Conservation (phyloP, 2,113 vertebrate genomes). For the Elgaria multicarinata region DNA sequence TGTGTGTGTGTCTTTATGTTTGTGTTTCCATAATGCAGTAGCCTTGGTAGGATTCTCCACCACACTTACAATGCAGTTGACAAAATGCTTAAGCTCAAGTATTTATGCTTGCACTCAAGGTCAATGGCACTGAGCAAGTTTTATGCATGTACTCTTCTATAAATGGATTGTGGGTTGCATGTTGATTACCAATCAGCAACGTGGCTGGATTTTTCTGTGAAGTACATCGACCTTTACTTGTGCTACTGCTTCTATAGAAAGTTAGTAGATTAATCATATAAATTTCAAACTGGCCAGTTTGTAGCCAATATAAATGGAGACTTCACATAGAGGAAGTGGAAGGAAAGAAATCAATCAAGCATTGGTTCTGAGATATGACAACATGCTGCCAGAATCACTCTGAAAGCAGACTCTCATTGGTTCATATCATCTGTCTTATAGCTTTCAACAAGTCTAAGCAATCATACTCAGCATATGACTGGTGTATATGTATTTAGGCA, state of each 20-base stretch:
- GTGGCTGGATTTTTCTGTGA: not conserved
- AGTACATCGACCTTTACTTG: not conserved
- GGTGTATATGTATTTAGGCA: not conserved
- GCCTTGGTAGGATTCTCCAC: not conserved
- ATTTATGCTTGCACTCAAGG: constrained; percentile 17
- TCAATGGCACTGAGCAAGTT: constrained; percentile 4
- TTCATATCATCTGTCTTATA: not conserved
- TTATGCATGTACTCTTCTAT: not conserved
- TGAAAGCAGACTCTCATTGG: not conserved
- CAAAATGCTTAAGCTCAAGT: not conserved
- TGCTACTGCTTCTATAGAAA: not conserved
- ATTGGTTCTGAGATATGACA: not conserved
- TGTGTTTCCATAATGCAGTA: too few relatives aligned
- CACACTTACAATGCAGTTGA: not conserved
- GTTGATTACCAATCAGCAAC: not conserved
- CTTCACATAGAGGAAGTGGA: not conserved
- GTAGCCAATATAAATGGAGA: not conserved
- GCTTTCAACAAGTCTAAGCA: not conserved
- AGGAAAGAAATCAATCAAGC: not conserved
- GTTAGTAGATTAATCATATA: not conserved
- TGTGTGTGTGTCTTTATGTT: too few relatives aligned
- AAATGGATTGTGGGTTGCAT: not conserved
- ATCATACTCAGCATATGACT: not conserved
- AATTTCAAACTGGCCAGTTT: not conserved
- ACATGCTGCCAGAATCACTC: not conserved